Percentiles rank a stretch among this genome's conserved stretches.
Conservation (phyloP, 2,888 invertebrate species). For the Tetanocera ferruginea region DNA sequence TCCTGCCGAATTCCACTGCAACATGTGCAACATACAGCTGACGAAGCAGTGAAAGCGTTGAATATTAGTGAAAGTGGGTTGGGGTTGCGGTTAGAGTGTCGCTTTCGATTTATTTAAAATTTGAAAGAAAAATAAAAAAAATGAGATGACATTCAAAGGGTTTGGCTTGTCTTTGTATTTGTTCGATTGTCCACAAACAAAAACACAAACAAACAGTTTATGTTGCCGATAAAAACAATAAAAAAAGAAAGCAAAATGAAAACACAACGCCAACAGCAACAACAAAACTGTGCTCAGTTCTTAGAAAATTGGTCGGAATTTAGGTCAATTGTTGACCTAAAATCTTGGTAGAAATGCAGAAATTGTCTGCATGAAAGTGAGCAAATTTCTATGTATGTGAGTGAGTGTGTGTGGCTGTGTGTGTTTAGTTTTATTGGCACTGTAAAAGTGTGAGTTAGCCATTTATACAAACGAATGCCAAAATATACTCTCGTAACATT, state of each 20-base stretch:
- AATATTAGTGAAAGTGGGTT: neutral
- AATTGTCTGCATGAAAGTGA: slow-evolving; percentile 20
- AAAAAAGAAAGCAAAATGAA: neutral
- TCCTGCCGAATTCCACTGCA: too few relatives aligned
- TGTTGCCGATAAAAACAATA: neutral
- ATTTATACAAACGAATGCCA: neutral
- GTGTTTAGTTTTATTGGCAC: neutral
- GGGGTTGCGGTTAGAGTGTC: too few relatives aligned
- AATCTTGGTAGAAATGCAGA: slow-evolving; percentile 34
- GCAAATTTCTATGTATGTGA: neutral
- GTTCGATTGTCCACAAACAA: slow-evolving; percentile 6
- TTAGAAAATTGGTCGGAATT: slow-evolving; percentile 37
- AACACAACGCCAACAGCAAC: slow-evolving; percentile 10
- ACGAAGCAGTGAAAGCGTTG: neutral
- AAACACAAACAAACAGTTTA: slow-evolving; percentile 1
- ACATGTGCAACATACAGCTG: neutral
- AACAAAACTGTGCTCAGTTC: neutral
- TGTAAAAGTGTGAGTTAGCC: neutral
- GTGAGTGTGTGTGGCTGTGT: neutral
- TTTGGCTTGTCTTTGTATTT: neutral
- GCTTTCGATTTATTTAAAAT: too few relatives aligned
- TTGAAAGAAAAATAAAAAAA: neutral
- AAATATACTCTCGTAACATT: slow-evolving; percentile 8
- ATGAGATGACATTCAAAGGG: slow-evolving; percentile 7
- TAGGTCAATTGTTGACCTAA: slow-evolving; percentile 46